Conservation (phyloP, 2,888 invertebrate species). For the Herminia tarsipennalis region DNA sequence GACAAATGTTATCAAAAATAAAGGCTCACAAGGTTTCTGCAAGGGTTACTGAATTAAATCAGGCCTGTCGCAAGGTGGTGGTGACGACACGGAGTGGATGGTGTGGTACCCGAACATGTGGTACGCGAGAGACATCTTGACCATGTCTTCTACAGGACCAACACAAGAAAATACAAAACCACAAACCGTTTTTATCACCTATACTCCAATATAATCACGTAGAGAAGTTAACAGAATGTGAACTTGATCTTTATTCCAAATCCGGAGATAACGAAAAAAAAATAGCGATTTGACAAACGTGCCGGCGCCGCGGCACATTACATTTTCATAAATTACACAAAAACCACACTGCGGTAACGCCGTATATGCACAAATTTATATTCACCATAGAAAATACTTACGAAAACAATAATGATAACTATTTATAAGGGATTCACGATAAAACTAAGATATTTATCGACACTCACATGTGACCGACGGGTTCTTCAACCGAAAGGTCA, state of each 20-base stretch:
- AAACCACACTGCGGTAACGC: conserved; percentile 67
- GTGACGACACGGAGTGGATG: conserved; percentile 52
- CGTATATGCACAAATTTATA: conserved; percentile 71
- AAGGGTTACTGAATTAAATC: conserved; percentile 45
- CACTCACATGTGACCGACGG: conserved; percentile 97
- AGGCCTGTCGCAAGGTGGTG: conserved; percentile 52
- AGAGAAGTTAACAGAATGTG: conserved; percentile 43
- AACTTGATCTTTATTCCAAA: conserved; percentile 62
- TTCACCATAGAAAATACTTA: conserved; percentile 82
- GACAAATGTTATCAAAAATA: conserved; percentile 35
- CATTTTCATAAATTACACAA: conserved; percentile 74
- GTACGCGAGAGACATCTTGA: conserved; percentile 76
- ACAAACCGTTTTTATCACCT: conserved; percentile 53
- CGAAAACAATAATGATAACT: conserved; percentile 76
- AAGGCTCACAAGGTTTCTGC: conserved; percentile 17
- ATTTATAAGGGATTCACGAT: conserved; percentile 76
- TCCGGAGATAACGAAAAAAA: conserved; percentile 64
- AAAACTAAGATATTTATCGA: conserved; percentile 86
- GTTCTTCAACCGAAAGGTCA: conserved; percentile 94
- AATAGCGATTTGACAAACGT: conserved; percentile 80
- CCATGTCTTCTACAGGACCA: conserved; percentile 58
- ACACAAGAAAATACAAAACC: conserved; percentile 57
- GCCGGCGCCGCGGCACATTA: conserved; percentile 77
- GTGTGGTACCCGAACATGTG: conserved; percentile 79
- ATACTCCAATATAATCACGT: conserved; percentile 53